Conservation (phyloP, 1,140 invertebrate species). For the Sarcophaga peregrina region DNA sequence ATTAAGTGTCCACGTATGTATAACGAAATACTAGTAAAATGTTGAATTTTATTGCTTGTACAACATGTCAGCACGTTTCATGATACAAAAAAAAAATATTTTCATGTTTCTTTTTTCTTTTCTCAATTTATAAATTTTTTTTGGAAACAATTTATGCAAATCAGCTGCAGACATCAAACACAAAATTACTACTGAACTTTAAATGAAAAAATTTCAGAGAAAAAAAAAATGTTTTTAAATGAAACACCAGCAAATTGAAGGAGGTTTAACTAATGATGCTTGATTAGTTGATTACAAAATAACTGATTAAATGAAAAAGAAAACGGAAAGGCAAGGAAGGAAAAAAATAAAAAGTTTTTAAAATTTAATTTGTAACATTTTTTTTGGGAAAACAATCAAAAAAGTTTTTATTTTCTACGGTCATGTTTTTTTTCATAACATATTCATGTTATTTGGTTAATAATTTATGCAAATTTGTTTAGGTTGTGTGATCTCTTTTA, state of each 20-base stretch:
- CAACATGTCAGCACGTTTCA: constrained; percentile 28
- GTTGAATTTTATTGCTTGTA: constrained; percentile 15
- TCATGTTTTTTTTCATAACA: neutral
- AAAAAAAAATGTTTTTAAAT: neutral
- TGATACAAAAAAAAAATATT: too few relatives aligned
- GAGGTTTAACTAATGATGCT: neutral
- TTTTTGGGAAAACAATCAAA: neutral
- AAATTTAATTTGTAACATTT: constrained; percentile 26
- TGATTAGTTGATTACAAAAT: constrained; percentile 14
- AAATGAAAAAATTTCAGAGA: neutral
- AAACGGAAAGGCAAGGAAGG: neutral
- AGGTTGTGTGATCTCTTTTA: constrained; percentile 24
- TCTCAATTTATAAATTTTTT: neutral
- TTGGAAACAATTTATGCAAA: neutral
- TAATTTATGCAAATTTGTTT: constrained; percentile 39
- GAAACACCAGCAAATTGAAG: neutral
- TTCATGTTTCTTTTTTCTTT: neutral
- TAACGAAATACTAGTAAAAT: neutral
- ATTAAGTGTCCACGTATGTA: neutral
- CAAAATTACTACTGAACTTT: neutral
- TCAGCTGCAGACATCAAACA: neutral
- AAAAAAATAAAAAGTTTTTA: neutral
- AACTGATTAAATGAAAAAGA: neutral
- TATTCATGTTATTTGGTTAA: constrained; percentile 2
- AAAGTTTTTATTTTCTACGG: neutral